Percentiles rank a stretch among this genome's conserved stretches.
phyloP scores from a whole-genome alignment of 2,797 vertebrate species.

The Phrynocephalus vlangalii region DNA sequence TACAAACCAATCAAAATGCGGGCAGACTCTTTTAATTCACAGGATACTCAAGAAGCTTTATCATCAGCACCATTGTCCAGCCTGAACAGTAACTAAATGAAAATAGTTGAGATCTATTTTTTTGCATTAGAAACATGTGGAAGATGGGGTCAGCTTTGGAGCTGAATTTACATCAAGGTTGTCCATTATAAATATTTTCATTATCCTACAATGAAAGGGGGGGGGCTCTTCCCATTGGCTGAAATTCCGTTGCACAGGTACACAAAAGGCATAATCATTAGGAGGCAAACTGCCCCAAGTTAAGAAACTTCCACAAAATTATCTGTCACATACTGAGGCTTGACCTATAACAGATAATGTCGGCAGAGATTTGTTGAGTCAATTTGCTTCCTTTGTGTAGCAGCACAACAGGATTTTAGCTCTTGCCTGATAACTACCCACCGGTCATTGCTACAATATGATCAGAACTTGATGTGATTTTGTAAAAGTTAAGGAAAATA shows the following conservation, averaged over 20 bases:
- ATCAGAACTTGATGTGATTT: conserved; percentile 3
- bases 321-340: too few relatives aligned
- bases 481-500: not conserved
- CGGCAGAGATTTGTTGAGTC: too few relatives aligned
- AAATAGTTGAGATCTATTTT: not conserved
- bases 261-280: too few relatives aligned
- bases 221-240: not conserved
- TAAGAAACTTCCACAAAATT: too few relatives aligned
- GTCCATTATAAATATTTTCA: not conserved
- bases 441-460: not conserved
- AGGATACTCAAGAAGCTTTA: conserved; percentile 51
- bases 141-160: not conserved
- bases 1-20: conserved; percentile 65
- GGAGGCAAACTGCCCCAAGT: too few relatives aligned
- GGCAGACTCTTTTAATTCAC: conserved; percentile 57
- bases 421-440: not conserved
- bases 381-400: too few relatives aligned
- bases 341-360: too few relatives aligned
- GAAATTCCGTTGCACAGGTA: too few relatives aligned
- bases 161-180: not conserved
- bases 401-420: too few relatives aligned
- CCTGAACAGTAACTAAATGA: conserved; percentile 4
- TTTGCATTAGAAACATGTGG: conserved; percentile 3
- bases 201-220: not conserved
- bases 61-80: conserved; percentile 65